Evolutionary conservation across 2,113 vertebrate genomes (phyloP).

Genomic region (Hiodon tergisus): DNA sequence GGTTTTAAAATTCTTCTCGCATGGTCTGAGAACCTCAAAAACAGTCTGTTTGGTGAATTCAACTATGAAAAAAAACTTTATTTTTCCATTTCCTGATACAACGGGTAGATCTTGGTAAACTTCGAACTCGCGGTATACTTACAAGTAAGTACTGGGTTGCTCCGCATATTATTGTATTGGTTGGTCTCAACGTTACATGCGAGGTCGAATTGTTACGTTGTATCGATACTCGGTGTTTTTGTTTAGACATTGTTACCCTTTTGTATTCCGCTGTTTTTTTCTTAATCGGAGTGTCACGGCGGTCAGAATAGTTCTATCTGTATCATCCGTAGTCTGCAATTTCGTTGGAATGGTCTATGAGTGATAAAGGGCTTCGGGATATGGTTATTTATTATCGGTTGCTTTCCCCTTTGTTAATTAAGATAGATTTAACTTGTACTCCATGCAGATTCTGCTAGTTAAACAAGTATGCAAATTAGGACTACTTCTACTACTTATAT

Average conservation of each 20-base stretch:
- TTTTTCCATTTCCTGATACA: background rate
- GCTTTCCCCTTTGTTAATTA: background rate
- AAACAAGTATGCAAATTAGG: too few species aligned
- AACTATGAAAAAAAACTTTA: background rate
- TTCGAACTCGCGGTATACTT: background rate
- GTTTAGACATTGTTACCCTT: conserved; percentile 1
- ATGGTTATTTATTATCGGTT: background rate
- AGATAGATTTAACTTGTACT: background rate
- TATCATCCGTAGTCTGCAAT: background rate
- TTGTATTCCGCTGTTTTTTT: conserved; percentile 5
- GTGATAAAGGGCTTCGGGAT: background rate
- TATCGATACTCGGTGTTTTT: background rate
- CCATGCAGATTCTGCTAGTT: background rate
- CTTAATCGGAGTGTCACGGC: background rate
- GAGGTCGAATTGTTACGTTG: background rate
- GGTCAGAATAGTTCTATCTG: background rate
- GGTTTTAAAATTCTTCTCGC: background rate
- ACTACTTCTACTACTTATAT: too few species aligned
- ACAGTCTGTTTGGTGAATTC: conserved; percentile 2
- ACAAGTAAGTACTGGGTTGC: conserved; percentile 3
- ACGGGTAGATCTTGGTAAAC: background rate
- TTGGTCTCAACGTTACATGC: background rate
- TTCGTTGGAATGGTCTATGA: background rate
- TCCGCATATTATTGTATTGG: background rate
- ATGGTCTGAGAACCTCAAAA: background rate